Conservation (phyloP, 2,797 vertebrate genomes). For the Darevskia nairensis region DNA sequence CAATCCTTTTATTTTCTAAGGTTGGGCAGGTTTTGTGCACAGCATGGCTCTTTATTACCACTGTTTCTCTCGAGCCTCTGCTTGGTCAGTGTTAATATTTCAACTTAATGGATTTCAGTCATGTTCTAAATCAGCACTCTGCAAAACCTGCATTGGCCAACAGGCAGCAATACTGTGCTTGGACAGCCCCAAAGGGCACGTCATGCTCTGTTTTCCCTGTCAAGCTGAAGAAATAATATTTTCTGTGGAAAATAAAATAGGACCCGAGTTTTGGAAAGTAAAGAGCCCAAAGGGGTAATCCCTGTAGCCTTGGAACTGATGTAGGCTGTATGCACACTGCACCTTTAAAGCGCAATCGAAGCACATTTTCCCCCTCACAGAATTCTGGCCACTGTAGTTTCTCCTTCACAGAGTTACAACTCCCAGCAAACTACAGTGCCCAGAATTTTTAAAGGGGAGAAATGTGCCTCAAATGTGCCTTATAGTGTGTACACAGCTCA, state of each 20-base stretch:
- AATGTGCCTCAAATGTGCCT: too few relatives aligned
- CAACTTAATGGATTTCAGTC: background rate
- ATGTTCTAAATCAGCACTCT: slow-evolving; percentile 1
- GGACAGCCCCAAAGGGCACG: background rate
- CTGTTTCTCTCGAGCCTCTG: background rate
- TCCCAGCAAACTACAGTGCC: too few relatives aligned
- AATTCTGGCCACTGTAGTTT: too few relatives aligned
- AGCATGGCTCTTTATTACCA: background rate
- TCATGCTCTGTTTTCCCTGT: background rate
- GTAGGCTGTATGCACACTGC: too few relatives aligned
- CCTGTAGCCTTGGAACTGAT: background rate
- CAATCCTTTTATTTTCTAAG: background rate
- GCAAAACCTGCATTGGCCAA: background rate
- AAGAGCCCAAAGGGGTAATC: background rate
- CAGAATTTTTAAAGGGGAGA: too few relatives aligned
- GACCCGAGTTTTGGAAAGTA: background rate
- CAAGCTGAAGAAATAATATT: background rate
- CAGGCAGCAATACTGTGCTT: background rate
- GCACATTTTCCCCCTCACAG: too few relatives aligned
- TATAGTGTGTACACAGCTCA: background rate
- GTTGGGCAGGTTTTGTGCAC: background rate
- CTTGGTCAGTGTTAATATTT: slow-evolving; percentile 29
- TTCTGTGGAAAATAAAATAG: background rate
- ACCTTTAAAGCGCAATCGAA: too few relatives aligned
- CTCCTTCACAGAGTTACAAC: too few relatives aligned